These are phyloP conservation scores for Osmerus mordax DNA, from an alignment of 2,113 vertebrate species.

Conservation along the genomic window DNA sequence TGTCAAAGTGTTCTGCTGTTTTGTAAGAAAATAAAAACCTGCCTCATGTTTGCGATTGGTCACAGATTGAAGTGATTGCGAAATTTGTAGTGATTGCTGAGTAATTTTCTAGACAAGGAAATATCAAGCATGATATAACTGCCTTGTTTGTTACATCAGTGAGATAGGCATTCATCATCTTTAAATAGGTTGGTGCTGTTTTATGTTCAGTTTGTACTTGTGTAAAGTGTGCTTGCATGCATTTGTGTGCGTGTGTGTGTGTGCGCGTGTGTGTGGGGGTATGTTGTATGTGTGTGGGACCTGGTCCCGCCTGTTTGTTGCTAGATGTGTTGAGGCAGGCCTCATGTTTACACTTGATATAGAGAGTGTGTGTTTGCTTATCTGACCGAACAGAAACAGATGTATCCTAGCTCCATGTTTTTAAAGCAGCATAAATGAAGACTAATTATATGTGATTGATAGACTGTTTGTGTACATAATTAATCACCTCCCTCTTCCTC, in stretches of 20 bases:
- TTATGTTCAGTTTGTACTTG: background rate
- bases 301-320: slow-evolving; percentile 34
- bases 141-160: background rate
- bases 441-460: too few species aligned
- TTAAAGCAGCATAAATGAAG: too few species aligned
- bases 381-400: too few species aligned
- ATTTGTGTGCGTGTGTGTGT: background rate
- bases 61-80: background rate
- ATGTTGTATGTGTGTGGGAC: slow-evolving; percentile 10
- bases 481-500: background rate
- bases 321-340: slow-evolving; percentile 28
- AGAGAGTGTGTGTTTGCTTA: too few species aligned
- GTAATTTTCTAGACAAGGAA: background rate
- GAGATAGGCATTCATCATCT: too few species aligned
- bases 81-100: background rate
- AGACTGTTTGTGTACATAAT: background rate
- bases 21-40: background rate
- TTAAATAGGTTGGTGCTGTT: too few species aligned
- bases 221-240: background rate
- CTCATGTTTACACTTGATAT: slow-evolving; percentile 16
- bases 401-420: too few species aligned
- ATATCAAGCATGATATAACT: too few species aligned
- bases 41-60: background rate
- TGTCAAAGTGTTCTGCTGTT: background rate
- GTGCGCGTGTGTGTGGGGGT: slow-evolving; percentile 15